Percentiles rank a stretch among this genome's conserved stretches.
Evolutionary conservation across 2,797 vertebrate genomes (phyloP).

Genomic region (Clarias laeviceps): DNA sequence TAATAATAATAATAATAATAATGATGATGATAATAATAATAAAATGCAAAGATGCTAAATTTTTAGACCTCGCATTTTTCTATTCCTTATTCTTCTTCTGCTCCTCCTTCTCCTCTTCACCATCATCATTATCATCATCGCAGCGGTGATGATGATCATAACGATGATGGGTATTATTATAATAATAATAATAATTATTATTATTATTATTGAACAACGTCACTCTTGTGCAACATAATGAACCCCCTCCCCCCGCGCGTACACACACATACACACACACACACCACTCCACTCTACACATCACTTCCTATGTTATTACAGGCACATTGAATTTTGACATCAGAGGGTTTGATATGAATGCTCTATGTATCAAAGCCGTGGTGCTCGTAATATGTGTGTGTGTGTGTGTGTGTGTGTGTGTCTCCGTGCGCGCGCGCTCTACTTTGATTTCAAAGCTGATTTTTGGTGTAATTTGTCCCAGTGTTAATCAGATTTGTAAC

Average conservation of each 20-base stretch:
- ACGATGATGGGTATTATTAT: neutral
- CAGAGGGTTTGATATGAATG: neutral
- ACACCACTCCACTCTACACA: neutral
- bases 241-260: neutral
- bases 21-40: neutral
- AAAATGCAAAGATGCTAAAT: neutral
- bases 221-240: neutral
- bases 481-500: constrained; percentile 78
- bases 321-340: constrained; percentile 13
- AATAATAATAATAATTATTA: no score
- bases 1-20: neutral
- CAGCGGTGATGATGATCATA: no score
- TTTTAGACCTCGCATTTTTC: neutral
- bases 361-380: constrained; percentile 3
- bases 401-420: neutral
- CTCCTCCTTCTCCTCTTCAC: neutral
- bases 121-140: neutral
- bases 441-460: constrained; percentile 71
- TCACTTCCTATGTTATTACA: neutral
- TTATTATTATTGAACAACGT: neutral
- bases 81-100: neutral
- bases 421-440: neutral
- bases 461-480: constrained; percentile 76
- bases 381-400: neutral
- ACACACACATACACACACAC: neutral